Base-by-base conservation (phyloP, 1,140 invertebrate genomes). In the Drosophila varians region DNA sequence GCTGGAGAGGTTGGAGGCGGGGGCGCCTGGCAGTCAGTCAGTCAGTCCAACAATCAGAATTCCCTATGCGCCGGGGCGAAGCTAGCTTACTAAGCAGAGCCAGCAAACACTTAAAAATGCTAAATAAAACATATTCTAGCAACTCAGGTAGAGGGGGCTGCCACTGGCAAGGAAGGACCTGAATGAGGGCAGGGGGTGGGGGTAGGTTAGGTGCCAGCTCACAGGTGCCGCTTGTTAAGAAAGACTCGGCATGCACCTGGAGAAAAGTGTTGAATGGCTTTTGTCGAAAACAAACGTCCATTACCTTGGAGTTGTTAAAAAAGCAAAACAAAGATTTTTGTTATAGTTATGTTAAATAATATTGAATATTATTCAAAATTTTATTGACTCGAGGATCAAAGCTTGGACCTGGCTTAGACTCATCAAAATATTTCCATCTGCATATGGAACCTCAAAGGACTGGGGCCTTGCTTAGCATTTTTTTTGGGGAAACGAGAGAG, bases 121-220 rank as follows among this genome's bases (percentile, higher is more conserved):
- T 87, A 87, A 87, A 87, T 87, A 87, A 86, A 86, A 87, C 82
- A 87, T 87, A 87, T 87, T 87, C 82, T 82, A 87, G 82, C 87
- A 80, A 82, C 69, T 75, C 43, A 65, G 42, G 28, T 14, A 25
- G 21, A 1, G n/a, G 14, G 23, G 7, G 25, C 12, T 18, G 25
- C 26, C n/a, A n/a, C n/a, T n/a, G n/a, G n/a, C n/a, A n/a, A n/a
- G n/a, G n/a, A n/a, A 36, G 28, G 38, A 21, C 21, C 21, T 38
- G 16, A 34, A n/a, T n/a, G n/a, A n/a, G n/a, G n/a, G 12, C 8
- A 0, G 8, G 31, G 23, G 16, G 4, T 2, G 9, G 47, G 49
- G n/a, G 42, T 55, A 52, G 74, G 56, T 43, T 84, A 84, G 80
- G 72, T 76, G 80, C 76, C 70, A 56, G 48, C 72, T 66, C 80